Percentiles rank a stretch among this genome's conserved stretches.
Conservation (phyloP, 2,113 vertebrate species). For the Anoplopoma fimbria region DNA sequence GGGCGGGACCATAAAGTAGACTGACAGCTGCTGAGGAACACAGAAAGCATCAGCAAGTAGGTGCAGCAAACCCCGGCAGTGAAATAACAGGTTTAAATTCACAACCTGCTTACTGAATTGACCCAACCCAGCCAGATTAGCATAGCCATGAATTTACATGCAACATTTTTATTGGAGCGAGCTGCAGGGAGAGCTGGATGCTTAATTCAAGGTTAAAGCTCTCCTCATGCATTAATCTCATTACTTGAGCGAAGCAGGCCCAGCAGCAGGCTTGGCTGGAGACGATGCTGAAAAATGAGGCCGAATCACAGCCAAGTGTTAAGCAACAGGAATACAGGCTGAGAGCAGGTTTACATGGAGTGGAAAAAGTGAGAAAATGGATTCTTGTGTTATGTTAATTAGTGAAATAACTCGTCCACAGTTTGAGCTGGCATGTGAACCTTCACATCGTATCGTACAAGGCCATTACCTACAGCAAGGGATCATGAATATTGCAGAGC, state of each 20-base stretch:
- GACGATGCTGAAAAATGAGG: slow-evolving; percentile 42
- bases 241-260: slow-evolving; percentile 53
- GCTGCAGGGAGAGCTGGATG: slow-evolving; percentile 50
- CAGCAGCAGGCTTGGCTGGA: slow-evolving; percentile 45
- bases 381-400: slow-evolving; percentile 30
- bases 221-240: slow-evolving; percentile 69
- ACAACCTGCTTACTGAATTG: slow-evolving; percentile 73
- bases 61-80: slow-evolving; percentile 31
- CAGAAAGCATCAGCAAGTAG: slow-evolving; percentile 58
- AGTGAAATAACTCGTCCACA: slow-evolving; percentile 1
- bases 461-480: slow-evolving; percentile 2
- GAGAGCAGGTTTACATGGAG: slow-evolving; percentile 26
- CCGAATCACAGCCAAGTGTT: slow-evolving; percentile 3
- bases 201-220: slow-evolving; percentile 77
- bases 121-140: slow-evolving; percentile 68
- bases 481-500: slow-evolving; percentile 3
- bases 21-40: slow-evolving; percentile 64
- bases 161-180: slow-evolving; percentile 59
- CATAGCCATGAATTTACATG: slow-evolving; percentile 68
- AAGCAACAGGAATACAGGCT: slow-evolving; percentile 20
- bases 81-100: slow-evolving; percentile 74
- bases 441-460: not conserved
- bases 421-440: not conserved
- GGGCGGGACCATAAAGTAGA: slow-evolving; percentile 61
- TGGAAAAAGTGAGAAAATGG: slow-evolving; percentile 46